Conservation (phyloP, 37 sponge, comb jelly and placozoan genomes). For the Haliclona indistincta region DNA sequence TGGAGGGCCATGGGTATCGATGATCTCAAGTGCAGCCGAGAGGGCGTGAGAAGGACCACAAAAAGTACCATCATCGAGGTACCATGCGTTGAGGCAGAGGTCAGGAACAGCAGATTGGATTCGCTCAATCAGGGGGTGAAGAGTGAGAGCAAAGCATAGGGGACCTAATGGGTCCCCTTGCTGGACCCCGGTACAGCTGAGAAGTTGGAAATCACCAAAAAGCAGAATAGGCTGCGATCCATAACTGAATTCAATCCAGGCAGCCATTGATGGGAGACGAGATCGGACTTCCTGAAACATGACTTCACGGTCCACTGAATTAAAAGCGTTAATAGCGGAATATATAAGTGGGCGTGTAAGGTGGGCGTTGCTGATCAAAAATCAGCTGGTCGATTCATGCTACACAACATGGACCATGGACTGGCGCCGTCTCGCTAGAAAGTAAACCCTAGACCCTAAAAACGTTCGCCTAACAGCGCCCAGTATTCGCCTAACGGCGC, state of each 20-base stretch:
- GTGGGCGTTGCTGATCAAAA: too few relatives aligned
- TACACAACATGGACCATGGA: too few relatives aligned
- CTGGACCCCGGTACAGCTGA: conserved; percentile 10
- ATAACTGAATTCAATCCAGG: background rate
- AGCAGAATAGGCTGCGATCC: background rate
- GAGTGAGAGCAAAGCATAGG: background rate
- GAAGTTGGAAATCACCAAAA: background rate
- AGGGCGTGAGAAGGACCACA: conserved; percentile 15
- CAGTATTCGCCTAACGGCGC: too few relatives aligned
- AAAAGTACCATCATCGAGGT: conserved; percentile 29
- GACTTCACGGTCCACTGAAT: background rate
- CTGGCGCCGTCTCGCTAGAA: too few relatives aligned
- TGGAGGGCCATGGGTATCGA: conserved; percentile 8
- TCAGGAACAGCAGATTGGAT: background rate
- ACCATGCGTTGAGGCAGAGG: background rate
- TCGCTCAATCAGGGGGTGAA: background rate
- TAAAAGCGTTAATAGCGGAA: conserved; percentile 25
- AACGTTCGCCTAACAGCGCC: too few relatives aligned
- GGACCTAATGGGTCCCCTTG: conserved; percentile 29
- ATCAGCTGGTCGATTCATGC: too few relatives aligned
- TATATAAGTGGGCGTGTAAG: too few relatives aligned
- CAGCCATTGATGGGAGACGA: conserved; percentile 13
- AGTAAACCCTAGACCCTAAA: too few relatives aligned
- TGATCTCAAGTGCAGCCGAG: background rate
- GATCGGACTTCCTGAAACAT: conserved; percentile 22